Evolutionary conservation across 2,113 vertebrate species (phyloP), one percentile per base, ranked within the genome.

Genomic region (Scalopus aquaticus): DNA sequence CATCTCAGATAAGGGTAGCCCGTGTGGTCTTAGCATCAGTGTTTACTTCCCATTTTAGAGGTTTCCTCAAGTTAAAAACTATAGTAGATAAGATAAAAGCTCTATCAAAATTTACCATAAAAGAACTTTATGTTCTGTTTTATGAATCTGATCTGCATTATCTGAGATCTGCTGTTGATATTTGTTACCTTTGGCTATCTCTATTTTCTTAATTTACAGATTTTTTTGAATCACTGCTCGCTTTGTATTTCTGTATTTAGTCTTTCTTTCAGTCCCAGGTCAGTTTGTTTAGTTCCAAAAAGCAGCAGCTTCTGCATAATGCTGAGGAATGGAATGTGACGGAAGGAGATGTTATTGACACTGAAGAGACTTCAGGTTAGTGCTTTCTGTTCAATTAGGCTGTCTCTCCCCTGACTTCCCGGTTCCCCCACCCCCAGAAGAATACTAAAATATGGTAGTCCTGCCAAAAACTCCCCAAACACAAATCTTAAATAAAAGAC

Each of bases 401-500:
- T 90, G 9, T 67, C 32, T 81, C 2, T 69, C 49, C 15, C 9
- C 9, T 0, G 1, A 54, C 20, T 20, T 51, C 62, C 49, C 19
- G n/a, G n/a, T n/a, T n/a, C 54, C 26, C 8, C 10, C 83, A 17
- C 19, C 5, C 10, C 77, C 9, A 69, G 35, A 20, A 91, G 42
- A 87, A 82, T 70, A 44, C 54, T 82, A 69, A 69, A 83, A 78
- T 87, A 78, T 20, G 58, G 37, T 85, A 73, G 16, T 39, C 32
- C 64, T 56, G 39, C 13, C 28, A 58, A 60, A 90, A 42, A 60
- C 22, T 58, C 22, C 58, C 80, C 32, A 82, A 86, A 88, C 24
- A 58, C 56, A 85, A 64, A 49, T 86, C 76, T 44, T 76, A 77
- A 91, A 92, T 35, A 79, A 85, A 85, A 92, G 56, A 90, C 90